These are phyloP conservation scores for Merops nubicus DNA, from an alignment of 2,113 vertebrate genomes.

Conservation along the genomic window DNA sequence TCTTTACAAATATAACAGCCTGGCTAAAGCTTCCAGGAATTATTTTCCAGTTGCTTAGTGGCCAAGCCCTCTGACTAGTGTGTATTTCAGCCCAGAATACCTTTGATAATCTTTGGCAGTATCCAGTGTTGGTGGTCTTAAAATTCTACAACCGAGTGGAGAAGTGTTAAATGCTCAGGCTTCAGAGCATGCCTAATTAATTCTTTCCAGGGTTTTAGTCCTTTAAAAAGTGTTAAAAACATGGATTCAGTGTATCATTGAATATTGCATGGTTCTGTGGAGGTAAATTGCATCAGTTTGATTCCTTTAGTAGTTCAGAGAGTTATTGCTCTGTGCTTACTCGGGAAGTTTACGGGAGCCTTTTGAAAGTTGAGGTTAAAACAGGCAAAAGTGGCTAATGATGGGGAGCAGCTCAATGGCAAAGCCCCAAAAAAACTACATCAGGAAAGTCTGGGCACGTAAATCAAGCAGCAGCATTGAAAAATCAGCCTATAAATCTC, in stretches of 20 bases:
- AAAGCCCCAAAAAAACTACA: not conserved
- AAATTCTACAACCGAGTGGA: constrained; percentile 45
- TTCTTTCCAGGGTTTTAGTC: constrained; percentile 65
- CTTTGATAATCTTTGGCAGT: constrained; percentile 54
- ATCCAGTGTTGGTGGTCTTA: constrained; percentile 65
- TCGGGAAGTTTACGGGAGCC: not conserved
- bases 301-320: constrained; percentile 39
- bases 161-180: constrained; percentile 61
- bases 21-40: not conserved
- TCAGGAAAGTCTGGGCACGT: not conserved
- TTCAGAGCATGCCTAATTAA: constrained; percentile 68
- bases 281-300: constrained; percentile 65
- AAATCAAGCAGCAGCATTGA: not conserved
- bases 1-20: not conserved
- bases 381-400: not conserved
- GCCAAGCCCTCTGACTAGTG: constrained; percentile 19
- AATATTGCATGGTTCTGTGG: constrained; percentile 60
- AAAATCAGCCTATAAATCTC: not conserved
- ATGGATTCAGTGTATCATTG: constrained; percentile 56
- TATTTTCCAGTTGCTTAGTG: constrained; percentile 50
- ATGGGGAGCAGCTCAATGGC: not conserved
- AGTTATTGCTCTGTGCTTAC: not conserved
- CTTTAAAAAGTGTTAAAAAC: constrained; percentile 70
- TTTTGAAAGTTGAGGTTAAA: constrained; percentile 23
- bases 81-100: constrained; percentile 49